Evolutionary conservation across 2,888 invertebrate genomes (phyloP), one percentile per base, ranked within the genome.

Genomic region (Ectropis crepuscularia): DNA sequence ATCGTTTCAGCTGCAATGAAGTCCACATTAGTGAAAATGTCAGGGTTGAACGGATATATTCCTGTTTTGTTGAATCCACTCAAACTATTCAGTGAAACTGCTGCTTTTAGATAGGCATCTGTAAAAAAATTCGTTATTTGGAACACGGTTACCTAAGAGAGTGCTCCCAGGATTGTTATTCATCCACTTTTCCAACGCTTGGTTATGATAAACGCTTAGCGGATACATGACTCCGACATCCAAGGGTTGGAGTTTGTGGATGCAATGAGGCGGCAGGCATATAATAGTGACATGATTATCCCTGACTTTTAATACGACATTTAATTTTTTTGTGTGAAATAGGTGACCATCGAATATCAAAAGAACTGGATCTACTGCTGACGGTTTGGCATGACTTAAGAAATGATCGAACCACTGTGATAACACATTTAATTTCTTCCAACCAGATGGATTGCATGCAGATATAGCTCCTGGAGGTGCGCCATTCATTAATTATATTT

Each of bases 341-440:
- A 50, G 39, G 12, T 50, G 50, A 4, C 38, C 50, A 12, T 50
- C 50, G 4, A 50, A 50, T 12, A 50, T 11, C 38, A 50, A 12
- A 6, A 50, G n/a, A 4, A 4, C 50, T 2, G 50, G 50, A 28
- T 50, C 38, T 8, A n/a, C 38, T 12, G 2, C 7, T 2, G 37
- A 11, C 6, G 37, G 50, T 39, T 50, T 50, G 2, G 38, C n/a
- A 12, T 50, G 38, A 2, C 12, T 6, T 39, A 50, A 5, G 11
- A 50, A 38, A 11, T 50, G 38, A 11, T 50, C 11, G 11, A 50
- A 50, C 38, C 38, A 50, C 6, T 50, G 8, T 0, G 7, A 6
- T 6, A 28, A 46, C 6, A 46, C 46, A 5, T 46, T 16, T 8
- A 46, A 16, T 16, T 16, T 46, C 46, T 16, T 46, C 46, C 46